Base-by-base conservation (phyloP, 2,797 vertebrate species). In the Pipistrellus pipistrellus region DNA sequence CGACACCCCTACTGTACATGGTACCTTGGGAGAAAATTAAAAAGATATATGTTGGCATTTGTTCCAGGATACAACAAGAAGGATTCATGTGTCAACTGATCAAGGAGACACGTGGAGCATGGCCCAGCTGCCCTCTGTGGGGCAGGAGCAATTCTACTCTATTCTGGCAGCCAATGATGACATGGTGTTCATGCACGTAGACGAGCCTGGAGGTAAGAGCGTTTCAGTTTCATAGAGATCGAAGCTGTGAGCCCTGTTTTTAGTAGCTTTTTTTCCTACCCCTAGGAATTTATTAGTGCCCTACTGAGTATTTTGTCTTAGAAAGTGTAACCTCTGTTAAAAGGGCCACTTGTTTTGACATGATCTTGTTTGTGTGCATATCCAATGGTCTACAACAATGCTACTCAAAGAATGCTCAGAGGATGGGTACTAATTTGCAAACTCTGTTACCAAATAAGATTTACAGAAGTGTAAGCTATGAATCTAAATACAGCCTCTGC, bases 141-240 rank as follows among this genome's bases (percentile, higher is more conserved):
- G 99, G 0, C 99, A 99, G 21, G 99, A 99, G 85, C 99, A 99
- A 95, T 99, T 99, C 95, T 99, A 99, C 96, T 99, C 99, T 72
- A 99, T 99, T 97, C 97, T 99, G 95, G 99, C 99, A 10, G 99
- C 99, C 0, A 99, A 99, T 7, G 98, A 99, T 0, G 99, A 99
- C 90, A 99, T 99, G 99, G 99, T 99, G 14, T 99, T 99, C 97
- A 99, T 99, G 99, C 99, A 99, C 21, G 99, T 99, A 0, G 99
- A 99, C 8, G 99, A 99, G 69, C 99, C 99, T 1, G 99, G 99
- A 84, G 99, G 99, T 99, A 80, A 97, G 99, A 97, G 35, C 59
- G 48, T 3, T 48, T 32, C 23, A 17, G n/a, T 32, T 53, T 38
- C 6, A 3, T 18, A 73, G 20, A 82, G 32, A 38, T 53, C 17